These are phyloP conservation scores for Nautilus pompilius DNA, from an alignment of 1,140 invertebrate genomes.

Conservation along the genomic window DNA sequence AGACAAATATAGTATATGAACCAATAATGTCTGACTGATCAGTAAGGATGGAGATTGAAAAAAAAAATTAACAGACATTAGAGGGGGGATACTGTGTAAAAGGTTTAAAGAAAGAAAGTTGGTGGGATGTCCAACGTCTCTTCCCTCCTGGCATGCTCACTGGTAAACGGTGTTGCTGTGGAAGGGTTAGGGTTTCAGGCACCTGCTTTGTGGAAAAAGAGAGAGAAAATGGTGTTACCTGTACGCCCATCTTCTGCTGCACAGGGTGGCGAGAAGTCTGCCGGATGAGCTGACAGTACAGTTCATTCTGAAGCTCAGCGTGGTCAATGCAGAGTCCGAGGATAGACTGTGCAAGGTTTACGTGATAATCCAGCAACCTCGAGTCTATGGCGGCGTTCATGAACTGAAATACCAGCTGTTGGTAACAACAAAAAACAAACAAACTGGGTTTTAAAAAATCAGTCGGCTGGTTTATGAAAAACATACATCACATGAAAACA, in stretches of 20 bases:
- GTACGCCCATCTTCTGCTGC: slow-evolving; percentile 62
- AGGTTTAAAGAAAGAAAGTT: too few species aligned
- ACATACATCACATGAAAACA: neutral
- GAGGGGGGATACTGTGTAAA: too few species aligned
- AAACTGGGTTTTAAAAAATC: neutral
- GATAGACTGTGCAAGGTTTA: slow-evolving; percentile 90
- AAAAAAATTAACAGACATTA: too few species aligned
- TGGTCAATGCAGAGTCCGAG: slow-evolving; percentile 85
- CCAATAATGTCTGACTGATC: too few species aligned
- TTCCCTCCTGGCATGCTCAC: too few species aligned
- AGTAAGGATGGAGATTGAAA: too few species aligned
- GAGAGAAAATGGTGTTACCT: slow-evolving; percentile 21
- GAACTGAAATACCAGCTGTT: slow-evolving; percentile 87
- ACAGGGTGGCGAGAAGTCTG: slow-evolving; percentile 82
- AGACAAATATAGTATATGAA: too few species aligned
- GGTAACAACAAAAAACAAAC: slow-evolving; percentile 43
- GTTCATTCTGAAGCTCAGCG: slow-evolving; percentile 85
- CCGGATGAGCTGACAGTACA: slow-evolving; percentile 85
- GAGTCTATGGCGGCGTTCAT: slow-evolving; percentile 91
- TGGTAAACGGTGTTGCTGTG: too few species aligned
- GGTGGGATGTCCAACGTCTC: too few species aligned
- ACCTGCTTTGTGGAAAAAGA: too few species aligned
- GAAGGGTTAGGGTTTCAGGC: too few species aligned
- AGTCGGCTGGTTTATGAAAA: too few species aligned
- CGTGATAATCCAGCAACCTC: slow-evolving; percentile 92